These are phyloP conservation scores for Andrena bicolor DNA, from an alignment of 2,888 invertebrate genomes.

Conservation along the genomic window DNA sequence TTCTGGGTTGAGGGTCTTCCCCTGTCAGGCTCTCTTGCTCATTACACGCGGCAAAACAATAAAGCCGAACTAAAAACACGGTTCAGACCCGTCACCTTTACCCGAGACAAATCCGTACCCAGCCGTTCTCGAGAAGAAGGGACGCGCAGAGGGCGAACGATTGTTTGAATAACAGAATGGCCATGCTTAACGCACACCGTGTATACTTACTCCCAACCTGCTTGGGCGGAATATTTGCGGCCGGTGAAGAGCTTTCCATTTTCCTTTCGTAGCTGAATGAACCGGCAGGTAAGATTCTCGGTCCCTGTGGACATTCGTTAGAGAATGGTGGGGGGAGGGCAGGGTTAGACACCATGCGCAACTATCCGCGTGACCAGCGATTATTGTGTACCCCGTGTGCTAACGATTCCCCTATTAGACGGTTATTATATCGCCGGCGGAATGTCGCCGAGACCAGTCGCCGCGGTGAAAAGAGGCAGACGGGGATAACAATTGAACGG, in stretches of 20 bases:
- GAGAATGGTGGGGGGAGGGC: not conserved
- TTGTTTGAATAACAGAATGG: not conserved
- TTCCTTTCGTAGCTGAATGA: constrained; percentile 79
- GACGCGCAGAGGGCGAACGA: not conserved
- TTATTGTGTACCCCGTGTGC: constrained; percentile 37
- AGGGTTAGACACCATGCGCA: not conserved
- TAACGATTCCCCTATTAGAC: constrained; percentile 56
- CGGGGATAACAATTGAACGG: constrained; percentile 41
- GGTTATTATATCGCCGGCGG: constrained; percentile 44
- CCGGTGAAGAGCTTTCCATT: constrained; percentile 80
- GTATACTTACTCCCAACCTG: constrained; percentile 67
- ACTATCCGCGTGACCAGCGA: constrained; percentile 53
- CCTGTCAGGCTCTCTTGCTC: no score
- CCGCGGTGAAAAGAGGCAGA: not conserved
- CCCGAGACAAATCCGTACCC: no score
- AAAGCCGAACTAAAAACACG: no score
- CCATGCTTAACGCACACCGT: no score
- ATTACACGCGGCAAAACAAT: no score
- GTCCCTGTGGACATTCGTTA: constrained; percentile 72
- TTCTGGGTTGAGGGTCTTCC: no score
- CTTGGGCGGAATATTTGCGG: constrained; percentile 80
- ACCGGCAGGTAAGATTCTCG: constrained; percentile 79
- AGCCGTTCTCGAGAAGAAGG: not conserved
- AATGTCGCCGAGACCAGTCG: constrained; percentile 31
- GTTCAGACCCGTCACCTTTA: no score